Base-by-base conservation (phyloP, 2,797 vertebrate species). In the Sciaenops ocellatus region DNA sequence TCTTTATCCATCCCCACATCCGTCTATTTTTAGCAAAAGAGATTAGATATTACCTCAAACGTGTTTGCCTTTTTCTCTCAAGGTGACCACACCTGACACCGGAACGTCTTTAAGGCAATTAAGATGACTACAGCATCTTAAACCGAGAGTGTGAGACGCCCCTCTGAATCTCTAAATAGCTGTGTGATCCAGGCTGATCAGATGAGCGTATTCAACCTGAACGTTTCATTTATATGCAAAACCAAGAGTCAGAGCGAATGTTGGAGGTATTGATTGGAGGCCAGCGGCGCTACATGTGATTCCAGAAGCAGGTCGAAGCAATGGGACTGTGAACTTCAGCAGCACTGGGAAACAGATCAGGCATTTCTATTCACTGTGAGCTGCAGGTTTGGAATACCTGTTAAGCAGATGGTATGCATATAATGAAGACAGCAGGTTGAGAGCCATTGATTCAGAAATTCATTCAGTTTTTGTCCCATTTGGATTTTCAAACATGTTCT, bases 221-320 rank as follows among this genome's bases (percentile, higher is more conserved):
- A 69, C 64, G 52, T 84, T 85, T 87, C 48, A 87, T 90, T 83
- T 85, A 73, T 70, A 88, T 89, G 79, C 84, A 85, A 78, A 89
- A 78, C 68, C 47, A 60, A 24, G 65, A 73, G 55, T 69, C 54
- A 2, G 60, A 69, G 78, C 5, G 9, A 74, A 59, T 46, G 64
- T 48, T 62, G 70, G 74, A 24, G 62, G 34, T 81, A 85, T 85
- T 76, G 86, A 87, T 86, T 74, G 5, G 55, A 18, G 30, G 69
- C 65, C 76, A n/a, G 79, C 57, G 0, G 59, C 46, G 54, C 34
- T 65, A 17, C 70, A 22, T 17, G 55, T 71, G 70, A 70, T 63
- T 61, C 66, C 52, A 51, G 77, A 59, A 73, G 80, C 54, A 46
- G n/a, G 48, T 34, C 48, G 59, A 65, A 78, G 71, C 57, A 4